Conservation (phyloP, 2,888 invertebrate species). For the Chrysodeixis includens region DNA sequence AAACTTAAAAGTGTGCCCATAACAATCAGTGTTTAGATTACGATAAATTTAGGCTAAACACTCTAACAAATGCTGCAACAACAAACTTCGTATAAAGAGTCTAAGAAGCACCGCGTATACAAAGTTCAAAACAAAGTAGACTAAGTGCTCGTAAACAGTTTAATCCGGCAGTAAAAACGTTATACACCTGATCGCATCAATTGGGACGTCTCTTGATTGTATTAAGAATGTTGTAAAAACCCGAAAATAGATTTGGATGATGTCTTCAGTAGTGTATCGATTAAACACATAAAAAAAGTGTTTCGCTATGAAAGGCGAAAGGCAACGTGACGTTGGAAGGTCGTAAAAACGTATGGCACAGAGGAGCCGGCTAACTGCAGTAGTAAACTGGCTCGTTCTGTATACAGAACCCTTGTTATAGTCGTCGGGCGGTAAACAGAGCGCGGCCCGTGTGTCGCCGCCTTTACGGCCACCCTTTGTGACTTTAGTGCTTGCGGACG, state of each 20-base stretch:
- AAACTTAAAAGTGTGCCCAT: conserved; percentile 66
- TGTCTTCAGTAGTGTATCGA: conserved; percentile 86
- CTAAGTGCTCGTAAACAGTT: conserved; percentile 85
- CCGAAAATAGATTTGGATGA: conserved; percentile 81
- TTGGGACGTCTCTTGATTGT: conserved; percentile 76
- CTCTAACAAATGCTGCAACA: conserved; percentile 69
- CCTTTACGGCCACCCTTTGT: conserved; percentile 86
- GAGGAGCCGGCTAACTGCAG: conserved; percentile 86
- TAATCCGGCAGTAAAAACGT: conserved; percentile 85
- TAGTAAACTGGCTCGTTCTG: conserved; percentile 86
- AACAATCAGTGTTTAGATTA: conserved; percentile 64
- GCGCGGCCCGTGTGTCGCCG: conserved; percentile 85
- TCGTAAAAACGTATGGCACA: conserved; percentile 88
- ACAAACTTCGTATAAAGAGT: conserved; percentile 73
- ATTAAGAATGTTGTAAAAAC: conserved; percentile 83
- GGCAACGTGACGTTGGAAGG: conserved; percentile 84
- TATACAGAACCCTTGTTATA: conserved; percentile 87
- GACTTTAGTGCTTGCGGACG: conserved; percentile 79
- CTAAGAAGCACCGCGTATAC: conserved; percentile 73
- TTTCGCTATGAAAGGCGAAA: conserved; percentile 87
- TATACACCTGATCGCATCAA: conserved; percentile 83
- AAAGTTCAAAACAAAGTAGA: conserved; percentile 82
- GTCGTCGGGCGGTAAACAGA: conserved; percentile 84
- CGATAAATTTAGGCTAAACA: conserved; percentile 68
- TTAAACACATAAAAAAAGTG: conserved; percentile 88